Evolutionary conservation across 2,888 invertebrate genomes (phyloP).

Genomic region (Sisyra terminalis): DNA sequence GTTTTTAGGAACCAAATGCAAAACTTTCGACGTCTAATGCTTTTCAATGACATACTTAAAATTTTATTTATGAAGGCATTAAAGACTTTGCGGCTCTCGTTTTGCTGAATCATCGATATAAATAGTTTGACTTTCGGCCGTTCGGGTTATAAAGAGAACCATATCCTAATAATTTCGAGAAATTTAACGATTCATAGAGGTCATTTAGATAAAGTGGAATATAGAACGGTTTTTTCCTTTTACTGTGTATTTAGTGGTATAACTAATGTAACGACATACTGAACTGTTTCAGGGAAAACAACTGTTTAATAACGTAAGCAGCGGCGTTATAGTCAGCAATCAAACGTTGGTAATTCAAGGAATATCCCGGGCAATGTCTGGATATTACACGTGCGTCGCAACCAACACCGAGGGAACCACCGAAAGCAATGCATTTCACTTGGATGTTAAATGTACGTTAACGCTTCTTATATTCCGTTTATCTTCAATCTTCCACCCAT

Average conservation of each 20-base stretch:
- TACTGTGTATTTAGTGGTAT: not conserved
- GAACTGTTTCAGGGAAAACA: conserved; percentile 11
- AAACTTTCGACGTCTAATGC: too few relatives aligned
- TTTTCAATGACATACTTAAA: not conserved
- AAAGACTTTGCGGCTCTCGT: not conserved
- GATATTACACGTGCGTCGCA: conserved; percentile 61
- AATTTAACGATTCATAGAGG: too few relatives aligned
- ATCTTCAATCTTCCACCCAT: too few relatives aligned
- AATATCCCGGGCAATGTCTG: conserved; percentile 51
- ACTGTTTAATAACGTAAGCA: conserved; percentile 12
- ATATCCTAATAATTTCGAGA: too few relatives aligned
- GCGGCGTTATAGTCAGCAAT: conserved; percentile 14
- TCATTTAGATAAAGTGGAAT: not conserved
- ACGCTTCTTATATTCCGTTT: too few relatives aligned
- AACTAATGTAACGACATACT: not conserved
- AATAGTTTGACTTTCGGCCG: too few relatives aligned
- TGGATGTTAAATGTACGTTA: conserved; percentile 60
- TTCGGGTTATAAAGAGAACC: too few relatives aligned
- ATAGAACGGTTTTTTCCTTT: not conserved
- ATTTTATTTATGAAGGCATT: not conserved
- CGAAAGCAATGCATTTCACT: conserved; percentile 48
- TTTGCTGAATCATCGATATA: too few relatives aligned
- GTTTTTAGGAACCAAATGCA: too few relatives aligned
- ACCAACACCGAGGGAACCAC: conserved; percentile 64
- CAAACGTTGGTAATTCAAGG: conserved; percentile 36